Evolutionary conservation across 1,140 invertebrate species (phyloP).

Genomic region (Pseudomyrmex concolor): DNA sequence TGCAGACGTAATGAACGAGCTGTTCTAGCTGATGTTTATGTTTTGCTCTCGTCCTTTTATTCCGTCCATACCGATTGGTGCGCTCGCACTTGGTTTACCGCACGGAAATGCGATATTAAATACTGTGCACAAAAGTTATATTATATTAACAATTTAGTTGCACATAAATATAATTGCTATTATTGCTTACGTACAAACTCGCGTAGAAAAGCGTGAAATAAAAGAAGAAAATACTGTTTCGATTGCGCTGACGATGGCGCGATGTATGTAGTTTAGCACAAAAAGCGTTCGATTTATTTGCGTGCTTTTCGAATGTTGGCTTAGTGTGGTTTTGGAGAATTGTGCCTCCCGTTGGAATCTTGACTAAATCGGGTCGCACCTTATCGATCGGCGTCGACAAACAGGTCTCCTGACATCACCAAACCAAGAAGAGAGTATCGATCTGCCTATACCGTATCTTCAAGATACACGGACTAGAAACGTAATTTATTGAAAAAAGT

Average conservation of each 20-base stretch:
- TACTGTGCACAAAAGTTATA: too few species aligned
- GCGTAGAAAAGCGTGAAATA: neutral
- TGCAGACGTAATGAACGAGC: neutral
- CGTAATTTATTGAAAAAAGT: neutral
- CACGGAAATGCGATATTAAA: too few species aligned
- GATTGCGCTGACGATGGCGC: neutral
- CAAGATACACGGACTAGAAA: slow-evolving; percentile 6
- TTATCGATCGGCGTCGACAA: slow-evolving; percentile 58
- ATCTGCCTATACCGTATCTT: slow-evolving; percentile 30
- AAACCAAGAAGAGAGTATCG: slow-evolving; percentile 49
- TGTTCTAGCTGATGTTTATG: neutral
- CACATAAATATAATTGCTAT: neutral
- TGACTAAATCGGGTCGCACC: slow-evolving; percentile 49
- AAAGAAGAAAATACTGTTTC: neutral
- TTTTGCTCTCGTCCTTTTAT: neutral
- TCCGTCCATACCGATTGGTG: neutral
- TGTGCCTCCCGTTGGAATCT: neutral
- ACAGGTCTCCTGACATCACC: slow-evolving; percentile 26
- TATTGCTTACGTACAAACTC: neutral
- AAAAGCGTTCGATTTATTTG: neutral
- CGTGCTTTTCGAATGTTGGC: neutral
- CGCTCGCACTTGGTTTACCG: neutral
- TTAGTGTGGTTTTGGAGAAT: neutral
- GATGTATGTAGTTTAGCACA: neutral
- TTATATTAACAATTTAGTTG: neutral